Evolutionary conservation across 2,797 vertebrate genomes (phyloP).

Genomic region (Hyperoplus lanceolatus): DNA sequence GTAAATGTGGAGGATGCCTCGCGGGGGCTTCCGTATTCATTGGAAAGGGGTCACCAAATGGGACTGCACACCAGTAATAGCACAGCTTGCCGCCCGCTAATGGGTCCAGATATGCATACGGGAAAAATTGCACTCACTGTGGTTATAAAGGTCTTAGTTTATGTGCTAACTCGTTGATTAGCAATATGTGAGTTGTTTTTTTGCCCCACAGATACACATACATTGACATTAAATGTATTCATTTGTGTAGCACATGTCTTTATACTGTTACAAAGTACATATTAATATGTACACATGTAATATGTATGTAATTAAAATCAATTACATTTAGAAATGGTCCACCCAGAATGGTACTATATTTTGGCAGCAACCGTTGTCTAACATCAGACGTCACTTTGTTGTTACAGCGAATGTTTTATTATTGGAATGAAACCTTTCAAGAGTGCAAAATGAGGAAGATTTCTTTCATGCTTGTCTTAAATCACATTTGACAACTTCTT

Average conservation of each 20-base stretch:
- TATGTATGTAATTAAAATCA: no score
- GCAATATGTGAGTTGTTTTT: background rate
- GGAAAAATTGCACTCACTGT: constrained; percentile 48
- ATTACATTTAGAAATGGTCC: no score
- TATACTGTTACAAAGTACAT: no score
- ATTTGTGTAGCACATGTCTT: no score
- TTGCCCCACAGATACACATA: background rate
- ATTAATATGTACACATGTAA: no score
- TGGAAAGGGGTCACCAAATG: constrained; percentile 76
- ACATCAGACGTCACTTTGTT: constrained; percentile 23
- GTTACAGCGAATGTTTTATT: background rate
- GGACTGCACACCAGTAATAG: constrained; percentile 75
- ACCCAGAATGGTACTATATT: background rate
- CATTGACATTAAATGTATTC: no score
- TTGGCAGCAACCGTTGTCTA: constrained; percentile 5
- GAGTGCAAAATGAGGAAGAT: background rate
- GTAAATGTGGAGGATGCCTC: constrained; percentile 82
- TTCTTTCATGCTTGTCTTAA: constrained; percentile 5
- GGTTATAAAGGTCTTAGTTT: constrained; percentile 42
- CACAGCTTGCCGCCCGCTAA: constrained; percentile 72
- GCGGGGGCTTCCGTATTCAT: constrained; percentile 72
- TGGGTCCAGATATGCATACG: constrained; percentile 51
- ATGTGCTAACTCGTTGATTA: constrained; percentile 24
- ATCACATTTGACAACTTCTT: constrained; percentile 28
- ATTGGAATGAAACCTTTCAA: constrained; percentile 4